Evolutionary conservation across 1,140 invertebrate genomes (phyloP), one percentile per base, ranked within the genome.

Genomic region (Helicorthomorpha holstii): DNA sequence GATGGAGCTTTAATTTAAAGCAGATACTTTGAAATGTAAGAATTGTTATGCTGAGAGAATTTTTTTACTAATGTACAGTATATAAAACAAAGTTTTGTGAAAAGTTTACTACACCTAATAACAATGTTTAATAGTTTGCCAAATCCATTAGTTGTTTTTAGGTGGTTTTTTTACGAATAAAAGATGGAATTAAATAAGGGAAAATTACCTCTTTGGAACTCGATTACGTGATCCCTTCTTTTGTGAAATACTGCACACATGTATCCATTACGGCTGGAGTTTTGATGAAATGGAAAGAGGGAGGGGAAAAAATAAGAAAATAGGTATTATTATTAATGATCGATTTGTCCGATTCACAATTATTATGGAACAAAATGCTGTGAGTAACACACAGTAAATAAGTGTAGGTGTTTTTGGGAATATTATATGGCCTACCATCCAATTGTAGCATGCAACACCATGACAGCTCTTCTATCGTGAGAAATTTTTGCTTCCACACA

Each of bases 201-300:
- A 34, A 16, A n/a, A 34, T 49, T 51, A 57, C 55, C 57, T 56
- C 46, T 54, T 42, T 58, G 55, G 1, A 58, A 43, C 52, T 58
- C 57, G 42, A 57, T 53, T n/a, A 58, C 54, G 44, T 58, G 50
- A 34, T 53, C 49, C n/a, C 52, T 52, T 53, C 57, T 49, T 43
- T 52, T 43, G 34, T 57, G 51, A 44, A 58, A 58, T 7, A 34
- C 52, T 16, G 55, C 16, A 43, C 57, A 58, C 19, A 57, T 52
- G 23, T 55, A 58, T 10, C 57, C 57, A 49, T 58, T 58, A 19
- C 45, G 29, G 42, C 57, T 58, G 53, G 27, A 55, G 52, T 19
- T 48, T 22, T 53, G 25, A 25, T 4, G 34, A 26, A 45, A n/a
- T n/a, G n/a, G n/a, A n/a, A n/a, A n/a, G n/a, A n/a, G n/a, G n/a